Evolutionary conservation across 2,113 vertebrate species (phyloP).

Genomic region (Irena cyanogastra): DNA sequence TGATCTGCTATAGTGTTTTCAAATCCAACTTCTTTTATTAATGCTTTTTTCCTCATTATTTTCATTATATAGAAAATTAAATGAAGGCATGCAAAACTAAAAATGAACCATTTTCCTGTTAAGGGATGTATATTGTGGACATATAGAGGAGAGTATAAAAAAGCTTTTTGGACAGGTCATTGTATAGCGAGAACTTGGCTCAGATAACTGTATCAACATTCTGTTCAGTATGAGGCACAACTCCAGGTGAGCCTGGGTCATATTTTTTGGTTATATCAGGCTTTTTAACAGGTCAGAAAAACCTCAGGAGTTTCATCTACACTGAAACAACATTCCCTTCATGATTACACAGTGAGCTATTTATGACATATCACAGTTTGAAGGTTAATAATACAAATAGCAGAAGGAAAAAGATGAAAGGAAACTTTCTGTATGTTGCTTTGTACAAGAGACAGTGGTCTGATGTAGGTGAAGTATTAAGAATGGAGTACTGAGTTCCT

Average conservation of each 20-base stretch:
- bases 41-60: background rate
- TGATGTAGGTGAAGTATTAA: background rate
- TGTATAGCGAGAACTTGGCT: background rate
- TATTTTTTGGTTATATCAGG: background rate
- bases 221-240: background rate
- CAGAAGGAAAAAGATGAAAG: background rate
- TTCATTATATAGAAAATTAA: background rate
- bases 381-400: background rate
- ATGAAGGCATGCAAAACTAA: background rate
- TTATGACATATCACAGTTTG: background rate
- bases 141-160: background rate
- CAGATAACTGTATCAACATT: background rate
- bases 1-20: background rate
- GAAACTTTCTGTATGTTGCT: background rate
- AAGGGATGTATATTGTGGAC: background rate
- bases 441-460: background rate
- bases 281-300: background rate
- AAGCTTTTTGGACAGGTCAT: background rate
- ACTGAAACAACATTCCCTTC: background rate
- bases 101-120: background rate
- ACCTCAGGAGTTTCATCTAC: background rate
- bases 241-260: background rate
- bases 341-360: background rate
- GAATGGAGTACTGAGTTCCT: background rate
- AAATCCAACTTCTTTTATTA: background rate